Evolutionary conservation across 2,888 invertebrate species (phyloP).

Genomic region (Cheilosia urbana): DNA sequence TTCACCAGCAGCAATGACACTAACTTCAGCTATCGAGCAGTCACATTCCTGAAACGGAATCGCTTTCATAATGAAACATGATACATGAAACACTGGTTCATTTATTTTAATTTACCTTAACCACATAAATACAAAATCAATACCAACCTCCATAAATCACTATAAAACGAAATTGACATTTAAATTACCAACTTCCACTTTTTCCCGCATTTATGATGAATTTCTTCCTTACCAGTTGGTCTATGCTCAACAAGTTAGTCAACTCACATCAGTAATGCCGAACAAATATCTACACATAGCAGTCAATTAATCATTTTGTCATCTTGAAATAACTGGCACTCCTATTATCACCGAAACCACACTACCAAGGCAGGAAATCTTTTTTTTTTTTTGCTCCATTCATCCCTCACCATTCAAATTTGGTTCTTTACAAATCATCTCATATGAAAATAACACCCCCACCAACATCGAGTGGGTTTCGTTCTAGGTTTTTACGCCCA

Average conservation of each 20-base stretch:
- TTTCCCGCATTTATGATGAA: constrained; percentile 24
- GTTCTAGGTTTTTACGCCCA: neutral
- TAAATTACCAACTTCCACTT: neutral
- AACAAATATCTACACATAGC: constrained; percentile 34
- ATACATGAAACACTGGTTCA: too few species aligned
- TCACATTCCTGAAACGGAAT: too few species aligned
- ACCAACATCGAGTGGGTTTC: neutral
- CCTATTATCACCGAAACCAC: constrained; percentile 9
- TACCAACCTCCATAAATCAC: constrained; percentile 9
- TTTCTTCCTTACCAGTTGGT: neutral
- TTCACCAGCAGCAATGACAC: too few species aligned
- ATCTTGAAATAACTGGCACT: constrained; percentile 49
- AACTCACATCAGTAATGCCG: constrained; percentile 35
- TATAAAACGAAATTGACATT: constrained; percentile 6
- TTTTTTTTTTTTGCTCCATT: constrained; percentile 3
- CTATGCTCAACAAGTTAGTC: constrained; percentile 57
- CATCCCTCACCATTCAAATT: neutral
- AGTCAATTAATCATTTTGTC: constrained; percentile 67
- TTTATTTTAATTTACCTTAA: neutral
- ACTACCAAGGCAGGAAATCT: constrained; percentile 12
- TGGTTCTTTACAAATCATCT: constrained; percentile 14
- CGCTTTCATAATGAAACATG: too few species aligned
- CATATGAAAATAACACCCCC: constrained; percentile 1
- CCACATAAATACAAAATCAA: neutral
- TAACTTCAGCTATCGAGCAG: too few species aligned